Percentiles rank a stretch among this genome's conserved stretches.
Evolutionary conservation across 1,140 invertebrate species (phyloP).

Genomic region (Aphelenchoides fujianensis): DNA sequence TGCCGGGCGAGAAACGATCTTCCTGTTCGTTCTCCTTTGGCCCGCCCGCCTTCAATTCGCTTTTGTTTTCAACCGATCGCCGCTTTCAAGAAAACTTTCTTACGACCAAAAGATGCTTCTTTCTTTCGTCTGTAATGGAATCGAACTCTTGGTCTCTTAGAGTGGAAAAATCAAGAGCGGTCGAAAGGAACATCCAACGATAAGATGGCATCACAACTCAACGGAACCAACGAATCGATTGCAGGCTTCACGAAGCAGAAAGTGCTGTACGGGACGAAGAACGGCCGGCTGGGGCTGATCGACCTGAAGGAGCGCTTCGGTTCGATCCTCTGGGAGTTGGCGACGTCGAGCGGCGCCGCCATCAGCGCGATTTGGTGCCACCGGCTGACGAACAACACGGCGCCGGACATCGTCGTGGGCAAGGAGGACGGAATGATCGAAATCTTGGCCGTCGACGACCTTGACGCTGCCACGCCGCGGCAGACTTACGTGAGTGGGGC

Average conservation of each 20-base stretch:
- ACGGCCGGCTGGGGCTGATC: constrained; percentile 75
- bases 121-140: too few relatives aligned
- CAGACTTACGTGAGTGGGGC: constrained; percentile 65
- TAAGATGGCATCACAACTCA: too few relatives aligned
- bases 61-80: too few relatives aligned
- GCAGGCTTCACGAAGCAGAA: constrained; percentile 68
- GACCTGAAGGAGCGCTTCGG: constrained; percentile 60
- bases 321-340: constrained; percentile 42
- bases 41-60: too few relatives aligned
- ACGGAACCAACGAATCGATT: too few relatives aligned
- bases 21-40: constrained; percentile 1
- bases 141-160: too few relatives aligned
- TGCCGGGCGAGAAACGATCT: constrained; percentile 10
- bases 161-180: too few relatives aligned
- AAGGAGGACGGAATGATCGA: constrained; percentile 70
- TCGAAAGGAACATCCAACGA: too few relatives aligned
- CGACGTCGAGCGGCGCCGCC: constrained; percentile 59
- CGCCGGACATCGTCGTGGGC: constrained; percentile 69
- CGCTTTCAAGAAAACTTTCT: too few relatives aligned
- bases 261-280: constrained; percentile 76
- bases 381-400: constrained; percentile 71
- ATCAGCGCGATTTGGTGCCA: constrained; percentile 71
- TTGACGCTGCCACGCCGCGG: constrained; percentile 66
- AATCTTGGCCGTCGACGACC: constrained; percentile 70
- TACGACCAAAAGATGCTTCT: too few relatives aligned